These are phyloP conservation scores for Hydractinia symbiolongicarpus DNA, from an alignment of 30 jellyfish, hydroid and myxozoan species.

Conservation along the genomic window DNA sequence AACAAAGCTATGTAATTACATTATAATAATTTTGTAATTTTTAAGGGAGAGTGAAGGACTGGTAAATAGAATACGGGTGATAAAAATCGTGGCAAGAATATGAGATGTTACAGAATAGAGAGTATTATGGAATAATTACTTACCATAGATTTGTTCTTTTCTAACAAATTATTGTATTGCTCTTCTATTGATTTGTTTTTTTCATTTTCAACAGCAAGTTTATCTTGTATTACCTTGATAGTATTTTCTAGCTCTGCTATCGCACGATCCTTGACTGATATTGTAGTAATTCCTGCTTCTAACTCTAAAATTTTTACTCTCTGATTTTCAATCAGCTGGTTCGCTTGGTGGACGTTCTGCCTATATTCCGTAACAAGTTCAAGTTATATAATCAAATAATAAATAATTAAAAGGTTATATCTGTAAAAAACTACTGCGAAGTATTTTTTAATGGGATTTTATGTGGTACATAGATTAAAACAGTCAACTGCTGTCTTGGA, in stretches of 20 bases:
- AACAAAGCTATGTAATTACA: neutral
- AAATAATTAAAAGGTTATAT: too few species aligned
- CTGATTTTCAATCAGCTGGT: constrained; percentile 6
- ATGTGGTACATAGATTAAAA: too few species aligned
- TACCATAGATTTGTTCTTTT: neutral
- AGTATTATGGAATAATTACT: neutral
- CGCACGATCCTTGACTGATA: neutral
- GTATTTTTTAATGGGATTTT: too few species aligned
- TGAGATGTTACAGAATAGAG: too few species aligned
- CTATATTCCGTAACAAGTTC: too few species aligned
- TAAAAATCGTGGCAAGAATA: too few species aligned
- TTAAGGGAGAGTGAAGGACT: neutral
- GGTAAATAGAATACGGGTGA: too few species aligned
- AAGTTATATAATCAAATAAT: too few species aligned
- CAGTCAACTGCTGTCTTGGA: too few species aligned
- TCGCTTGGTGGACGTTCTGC: neutral
- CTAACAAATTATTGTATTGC: neutral
- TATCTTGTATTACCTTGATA: neutral
- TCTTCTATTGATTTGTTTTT: constrained; percentile 1
- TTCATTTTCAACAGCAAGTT: neutral
- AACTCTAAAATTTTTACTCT: neutral
- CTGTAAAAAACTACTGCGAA: too few species aligned
- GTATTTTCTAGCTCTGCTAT: neutral
- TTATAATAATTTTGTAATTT: neutral
- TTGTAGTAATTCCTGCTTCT: neutral